A percentile compares a stretch with the other conserved stretches of the same genome.
phyloP scores from a whole-genome alignment of 2,888 invertebrate genomes.

The Augochlorella aurata region DNA sequence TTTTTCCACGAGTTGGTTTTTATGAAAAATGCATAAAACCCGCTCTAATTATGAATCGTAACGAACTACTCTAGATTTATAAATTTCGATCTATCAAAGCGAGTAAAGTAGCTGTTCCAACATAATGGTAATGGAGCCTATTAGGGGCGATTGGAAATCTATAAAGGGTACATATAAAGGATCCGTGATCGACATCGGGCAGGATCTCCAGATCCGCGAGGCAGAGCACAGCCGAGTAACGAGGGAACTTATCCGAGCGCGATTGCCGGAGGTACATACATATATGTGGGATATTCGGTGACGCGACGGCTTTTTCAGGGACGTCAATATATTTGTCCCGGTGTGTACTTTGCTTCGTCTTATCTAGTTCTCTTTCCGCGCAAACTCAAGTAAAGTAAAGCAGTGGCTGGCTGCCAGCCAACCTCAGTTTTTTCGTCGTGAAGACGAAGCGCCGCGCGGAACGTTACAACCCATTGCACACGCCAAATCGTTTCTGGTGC shows the following conservation, averaged over 20 bases:
- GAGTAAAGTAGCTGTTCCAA: too few relatives aligned
- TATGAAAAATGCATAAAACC: too few relatives aligned
- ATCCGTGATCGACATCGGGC: neutral
- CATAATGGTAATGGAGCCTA: too few relatives aligned
- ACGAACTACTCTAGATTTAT: too few relatives aligned
- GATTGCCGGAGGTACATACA: slow-evolving; percentile 58
- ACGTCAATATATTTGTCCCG: slow-evolving; percentile 76
- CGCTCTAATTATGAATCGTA: too few relatives aligned
- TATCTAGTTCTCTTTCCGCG: slow-evolving; percentile 53
- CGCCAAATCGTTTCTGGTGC: slow-evolving; percentile 77
- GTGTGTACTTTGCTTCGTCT: slow-evolving; percentile 68
- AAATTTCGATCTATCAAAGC: too few relatives aligned
- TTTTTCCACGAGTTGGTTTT: too few relatives aligned
- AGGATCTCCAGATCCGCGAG: slow-evolving; percentile 42
- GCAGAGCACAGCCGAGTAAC: slow-evolving; percentile 46
- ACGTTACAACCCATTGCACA: slow-evolving; percentile 78
- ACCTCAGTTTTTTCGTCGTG: slow-evolving; percentile 72
- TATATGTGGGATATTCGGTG: slow-evolving; percentile 74
- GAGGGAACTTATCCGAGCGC: slow-evolving; percentile 67
- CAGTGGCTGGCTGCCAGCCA: slow-evolving; percentile 78
- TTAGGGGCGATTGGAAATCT: neutral
- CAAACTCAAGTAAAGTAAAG: slow-evolving; percentile 76
- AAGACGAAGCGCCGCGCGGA: slow-evolving; percentile 62
- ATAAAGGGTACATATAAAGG: neutral
- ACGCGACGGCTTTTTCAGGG: slow-evolving; percentile 78